Conservation (phyloP, 1,140 invertebrate species). For the Lepidurus packardi region DNA sequence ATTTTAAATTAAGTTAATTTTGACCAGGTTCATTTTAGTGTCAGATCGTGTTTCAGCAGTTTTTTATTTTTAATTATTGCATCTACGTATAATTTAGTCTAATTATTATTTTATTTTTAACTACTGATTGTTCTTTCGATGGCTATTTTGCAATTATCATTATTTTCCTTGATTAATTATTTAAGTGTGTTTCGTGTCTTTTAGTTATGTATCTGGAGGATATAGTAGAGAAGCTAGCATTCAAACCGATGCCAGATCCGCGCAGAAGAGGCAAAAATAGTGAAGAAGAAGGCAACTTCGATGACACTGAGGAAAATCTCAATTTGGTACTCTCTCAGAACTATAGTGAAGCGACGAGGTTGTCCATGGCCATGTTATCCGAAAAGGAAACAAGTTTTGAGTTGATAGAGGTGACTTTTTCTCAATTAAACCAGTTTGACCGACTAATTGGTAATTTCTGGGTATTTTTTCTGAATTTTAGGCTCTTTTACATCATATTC, state of each 20-base stretch:
- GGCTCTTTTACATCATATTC: slow-evolving; percentile 56
- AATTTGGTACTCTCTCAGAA: slow-evolving; percentile 54
- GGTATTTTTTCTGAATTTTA: slow-evolving; percentile 35
- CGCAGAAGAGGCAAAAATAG: slow-evolving; percentile 52
- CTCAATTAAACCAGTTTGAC: neutral
- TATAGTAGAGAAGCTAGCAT: slow-evolving; percentile 71
- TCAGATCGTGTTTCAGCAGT: too few relatives aligned
- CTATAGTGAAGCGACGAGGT: slow-evolving; percentile 55
- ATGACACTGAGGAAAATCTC: slow-evolving; percentile 64
- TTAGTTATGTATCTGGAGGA: slow-evolving; percentile 85
- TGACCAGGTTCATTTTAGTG: too few relatives aligned
- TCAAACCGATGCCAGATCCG: slow-evolving; percentile 64
- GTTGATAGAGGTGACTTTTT: slow-evolving; percentile 62
- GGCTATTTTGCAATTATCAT: too few relatives aligned
- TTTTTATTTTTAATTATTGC: too few relatives aligned
- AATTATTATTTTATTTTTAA: too few relatives aligned
- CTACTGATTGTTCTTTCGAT: too few relatives aligned
- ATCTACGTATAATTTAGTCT: too few relatives aligned
- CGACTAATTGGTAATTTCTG: neutral
- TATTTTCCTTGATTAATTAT: too few relatives aligned
- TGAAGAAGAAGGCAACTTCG: slow-evolving; percentile 51
- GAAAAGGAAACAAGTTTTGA: slow-evolving; percentile 91
- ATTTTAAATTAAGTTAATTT: neutral
- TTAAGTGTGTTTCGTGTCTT: neutral
- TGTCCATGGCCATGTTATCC: slow-evolving; percentile 66